A percentile compares a stretch with the other conserved stretches of the same genome.
Conservation (phyloP, 2,888 invertebrate species). For the Aleiodes alternator region DNA sequence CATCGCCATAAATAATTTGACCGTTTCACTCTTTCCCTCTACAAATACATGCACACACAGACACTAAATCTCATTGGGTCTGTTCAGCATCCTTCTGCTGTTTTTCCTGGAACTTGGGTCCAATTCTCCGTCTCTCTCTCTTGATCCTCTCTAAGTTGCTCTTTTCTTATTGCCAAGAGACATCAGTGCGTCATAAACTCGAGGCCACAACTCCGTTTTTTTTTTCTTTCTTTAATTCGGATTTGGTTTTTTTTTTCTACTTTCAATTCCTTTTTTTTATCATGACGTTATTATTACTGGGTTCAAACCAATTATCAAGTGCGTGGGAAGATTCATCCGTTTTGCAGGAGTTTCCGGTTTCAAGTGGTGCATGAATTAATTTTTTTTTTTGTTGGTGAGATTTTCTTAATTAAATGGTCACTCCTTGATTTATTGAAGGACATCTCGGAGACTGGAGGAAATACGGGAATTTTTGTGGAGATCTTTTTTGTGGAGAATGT, state of each 20-base stretch:
- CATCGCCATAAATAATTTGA: slow-evolving; percentile 75
- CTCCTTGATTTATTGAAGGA: too few species aligned
- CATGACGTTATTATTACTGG: slow-evolving; percentile 1
- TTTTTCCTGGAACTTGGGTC: slow-evolving; percentile 32
- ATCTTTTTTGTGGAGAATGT: too few species aligned
- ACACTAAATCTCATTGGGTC: slow-evolving; percentile 40
- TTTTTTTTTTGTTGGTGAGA: neutral
- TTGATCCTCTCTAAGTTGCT: slow-evolving; percentile 44
- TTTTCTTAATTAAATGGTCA: too few species aligned
- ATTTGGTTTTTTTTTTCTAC: slow-evolving; percentile 3
- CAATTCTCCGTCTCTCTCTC: slow-evolving; percentile 30
- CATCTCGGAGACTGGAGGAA: too few species aligned
- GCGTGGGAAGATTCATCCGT: slow-evolving; percentile 19
- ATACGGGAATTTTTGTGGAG: too few species aligned
- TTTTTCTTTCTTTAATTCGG: slow-evolving; percentile 35
- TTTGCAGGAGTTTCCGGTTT: neutral
- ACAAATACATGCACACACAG: slow-evolving; percentile 62
- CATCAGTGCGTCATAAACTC: slow-evolving; percentile 37
- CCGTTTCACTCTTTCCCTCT: slow-evolving; percentile 66
- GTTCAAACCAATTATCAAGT: slow-evolving; percentile 24
- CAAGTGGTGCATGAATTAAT: slow-evolving; percentile 4
- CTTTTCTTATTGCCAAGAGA: slow-evolving; percentile 24
- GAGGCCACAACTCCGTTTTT: slow-evolving; percentile 42
- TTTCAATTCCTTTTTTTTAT: slow-evolving; percentile 14
- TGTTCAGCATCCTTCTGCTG: slow-evolving; percentile 32